These are phyloP conservation scores for Phortica variegata DNA, from an alignment of 1,140 invertebrate genomes.

Conservation along the genomic window DNA sequence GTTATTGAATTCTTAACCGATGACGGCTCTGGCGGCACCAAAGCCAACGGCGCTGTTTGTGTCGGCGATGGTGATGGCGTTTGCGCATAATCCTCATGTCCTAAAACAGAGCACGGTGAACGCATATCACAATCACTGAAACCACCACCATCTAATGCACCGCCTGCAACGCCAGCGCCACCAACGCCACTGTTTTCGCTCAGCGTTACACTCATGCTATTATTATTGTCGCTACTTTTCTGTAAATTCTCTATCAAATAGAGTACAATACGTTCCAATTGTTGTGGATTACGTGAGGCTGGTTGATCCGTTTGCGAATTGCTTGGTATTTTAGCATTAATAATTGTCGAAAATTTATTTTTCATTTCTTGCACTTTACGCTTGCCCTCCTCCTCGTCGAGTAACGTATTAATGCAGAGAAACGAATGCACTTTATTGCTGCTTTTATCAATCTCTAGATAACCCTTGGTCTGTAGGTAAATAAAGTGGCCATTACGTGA, in stretches of 20 bases:
- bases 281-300: conserved; percentile 65
- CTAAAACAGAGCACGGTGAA: too few species aligned
- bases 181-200: conserved; percentile 12
- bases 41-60: conserved; percentile 37
- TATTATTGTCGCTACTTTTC: conserved; percentile 40
- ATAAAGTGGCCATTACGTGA: conserved; percentile 78
- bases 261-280: conserved; percentile 67
- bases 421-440: conserved; percentile 76
- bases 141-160: conserved; percentile 27
- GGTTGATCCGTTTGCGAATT: conserved; percentile 58
- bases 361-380: conserved; percentile 72
- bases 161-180: conserved; percentile 3
- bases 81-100: conserved; percentile 19
- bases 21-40: conserved; percentile 59
- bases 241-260: conserved; percentile 66
- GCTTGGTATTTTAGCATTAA: conserved; percentile 57
- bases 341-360: conserved; percentile 65
- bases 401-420: conserved; percentile 78
- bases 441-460: conserved; percentile 70
- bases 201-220: conserved; percentile 21
- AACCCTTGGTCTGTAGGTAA: conserved; percentile 77
- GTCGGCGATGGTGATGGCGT: conserved; percentile 29
- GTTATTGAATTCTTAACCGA: conserved; percentile 59
- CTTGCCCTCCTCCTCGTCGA: conserved; percentile 69
- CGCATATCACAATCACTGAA: conserved; percentile 10